These are phyloP conservation scores for Myzus persicae DNA, from an alignment of 1,140 invertebrate species.

Conservation along the genomic window DNA sequence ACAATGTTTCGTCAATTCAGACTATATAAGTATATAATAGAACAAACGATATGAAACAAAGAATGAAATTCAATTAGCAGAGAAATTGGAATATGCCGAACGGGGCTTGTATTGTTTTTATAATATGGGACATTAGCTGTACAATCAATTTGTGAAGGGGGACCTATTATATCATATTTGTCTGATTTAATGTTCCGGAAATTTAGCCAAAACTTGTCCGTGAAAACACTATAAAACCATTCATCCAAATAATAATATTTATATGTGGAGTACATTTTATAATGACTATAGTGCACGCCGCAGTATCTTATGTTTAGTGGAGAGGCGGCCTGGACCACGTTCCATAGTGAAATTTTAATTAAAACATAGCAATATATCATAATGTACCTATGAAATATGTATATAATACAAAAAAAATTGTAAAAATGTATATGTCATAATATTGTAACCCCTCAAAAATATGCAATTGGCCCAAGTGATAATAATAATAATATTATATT, in stretches of 20 bases:
- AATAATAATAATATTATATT: background rate
- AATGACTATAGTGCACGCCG: background rate
- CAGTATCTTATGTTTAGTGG: background rate
- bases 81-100: background rate
- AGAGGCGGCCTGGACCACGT: background rate
- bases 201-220: background rate
- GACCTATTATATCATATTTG: background rate
- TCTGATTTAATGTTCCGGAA: background rate
- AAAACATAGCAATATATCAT: background rate
- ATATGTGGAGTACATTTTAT: background rate
- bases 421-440: background rate
- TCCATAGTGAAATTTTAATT: background rate
- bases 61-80: background rate
- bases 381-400: too few species aligned
- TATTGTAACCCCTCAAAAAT: background rate
- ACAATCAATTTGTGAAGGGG: background rate
- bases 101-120: background rate
- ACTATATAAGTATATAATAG: background rate
- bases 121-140: background rate
- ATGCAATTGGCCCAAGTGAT: background rate
- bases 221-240: background rate
- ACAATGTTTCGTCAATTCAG: background rate
- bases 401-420: too few species aligned
- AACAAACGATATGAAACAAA: background rate
- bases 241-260: background rate